Conservation (phyloP, 1,140 invertebrate species). For the Holcopasites calliopsidis region DNA sequence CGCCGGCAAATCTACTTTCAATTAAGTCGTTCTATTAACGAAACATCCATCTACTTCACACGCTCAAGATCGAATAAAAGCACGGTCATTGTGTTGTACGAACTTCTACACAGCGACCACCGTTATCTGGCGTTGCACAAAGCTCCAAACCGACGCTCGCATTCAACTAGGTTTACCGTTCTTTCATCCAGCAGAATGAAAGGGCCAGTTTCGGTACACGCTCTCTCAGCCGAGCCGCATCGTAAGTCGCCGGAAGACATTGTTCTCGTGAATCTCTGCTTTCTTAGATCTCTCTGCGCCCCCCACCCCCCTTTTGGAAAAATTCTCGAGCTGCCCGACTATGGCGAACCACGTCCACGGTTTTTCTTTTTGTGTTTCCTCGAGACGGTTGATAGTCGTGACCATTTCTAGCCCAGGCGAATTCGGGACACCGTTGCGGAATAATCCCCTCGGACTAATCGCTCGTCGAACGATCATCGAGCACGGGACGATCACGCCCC, state of each 20-base stretch:
- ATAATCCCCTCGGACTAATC: too few species aligned
- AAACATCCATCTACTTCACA: too few species aligned
- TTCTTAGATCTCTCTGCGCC: neutral
- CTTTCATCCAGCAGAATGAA: neutral
- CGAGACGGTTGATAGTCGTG: neutral
- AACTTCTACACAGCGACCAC: neutral
- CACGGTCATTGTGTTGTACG: too few species aligned
- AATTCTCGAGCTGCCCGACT: neutral
- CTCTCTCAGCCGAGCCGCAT: neutral
- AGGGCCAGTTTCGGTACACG: neutral
- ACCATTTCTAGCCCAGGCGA: too few species aligned
- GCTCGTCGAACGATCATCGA: conserved; percentile 2
- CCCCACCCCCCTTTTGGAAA: neutral
- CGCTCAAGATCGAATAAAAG: too few species aligned
- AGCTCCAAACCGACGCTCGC: neutral
- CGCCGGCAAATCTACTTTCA: too few species aligned
- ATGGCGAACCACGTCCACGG: neutral
- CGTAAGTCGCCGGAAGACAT: neutral
- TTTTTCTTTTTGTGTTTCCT: neutral
- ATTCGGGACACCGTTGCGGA: too few species aligned
- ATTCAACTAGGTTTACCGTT: neutral
- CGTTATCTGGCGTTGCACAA: neutral
- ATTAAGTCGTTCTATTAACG: too few species aligned
- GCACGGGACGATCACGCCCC: neutral
- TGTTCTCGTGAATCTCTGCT: neutral